Conservation (phyloP, 2,113 vertebrate species). For the Nerophis ophidion region DNA sequence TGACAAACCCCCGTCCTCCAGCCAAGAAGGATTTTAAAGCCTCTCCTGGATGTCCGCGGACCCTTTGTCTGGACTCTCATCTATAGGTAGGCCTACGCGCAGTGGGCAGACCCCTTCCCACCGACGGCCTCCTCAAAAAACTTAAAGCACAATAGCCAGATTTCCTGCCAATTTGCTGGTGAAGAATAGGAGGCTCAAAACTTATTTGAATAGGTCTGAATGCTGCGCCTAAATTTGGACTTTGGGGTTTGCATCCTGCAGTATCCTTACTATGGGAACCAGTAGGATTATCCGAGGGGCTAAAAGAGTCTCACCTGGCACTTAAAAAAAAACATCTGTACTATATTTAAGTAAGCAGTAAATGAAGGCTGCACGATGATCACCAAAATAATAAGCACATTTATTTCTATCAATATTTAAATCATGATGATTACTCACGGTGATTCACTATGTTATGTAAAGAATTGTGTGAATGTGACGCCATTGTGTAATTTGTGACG, state of each 20-base stretch:
- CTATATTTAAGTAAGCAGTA: no score
- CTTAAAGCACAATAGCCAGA: conserved; percentile 83
- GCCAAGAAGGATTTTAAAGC: conserved; percentile 64
- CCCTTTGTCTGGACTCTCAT: conserved; percentile 69
- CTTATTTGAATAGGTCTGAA: conserved; percentile 84
- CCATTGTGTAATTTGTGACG: no score
- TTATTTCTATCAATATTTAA: no score
- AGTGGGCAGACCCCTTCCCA: conserved; percentile 60
- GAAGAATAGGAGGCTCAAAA: conserved; percentile 80
- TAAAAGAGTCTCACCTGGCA: conserved; percentile 11
- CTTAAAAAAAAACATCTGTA: no score
- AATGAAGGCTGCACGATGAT: no score
- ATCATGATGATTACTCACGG: no score
- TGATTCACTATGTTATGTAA: no score
- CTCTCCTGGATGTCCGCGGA: conserved; percentile 67
- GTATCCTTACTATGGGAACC: conserved; percentile 87
- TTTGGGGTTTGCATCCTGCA: conserved; percentile 79
- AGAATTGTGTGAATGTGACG: no score
- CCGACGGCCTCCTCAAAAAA: conserved; percentile 74
- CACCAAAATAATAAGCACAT: no score
- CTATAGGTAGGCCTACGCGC: conserved; percentile 77
- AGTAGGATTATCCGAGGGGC: conserved; percentile 79
- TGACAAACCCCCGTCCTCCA: conserved; percentile 46
- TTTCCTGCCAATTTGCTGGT: conserved; percentile 83
- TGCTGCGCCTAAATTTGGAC: conserved; percentile 84